phyloP scores from a whole-genome alignment of 1,140 invertebrate species.

The Harpegnathos saltator region DNA sequence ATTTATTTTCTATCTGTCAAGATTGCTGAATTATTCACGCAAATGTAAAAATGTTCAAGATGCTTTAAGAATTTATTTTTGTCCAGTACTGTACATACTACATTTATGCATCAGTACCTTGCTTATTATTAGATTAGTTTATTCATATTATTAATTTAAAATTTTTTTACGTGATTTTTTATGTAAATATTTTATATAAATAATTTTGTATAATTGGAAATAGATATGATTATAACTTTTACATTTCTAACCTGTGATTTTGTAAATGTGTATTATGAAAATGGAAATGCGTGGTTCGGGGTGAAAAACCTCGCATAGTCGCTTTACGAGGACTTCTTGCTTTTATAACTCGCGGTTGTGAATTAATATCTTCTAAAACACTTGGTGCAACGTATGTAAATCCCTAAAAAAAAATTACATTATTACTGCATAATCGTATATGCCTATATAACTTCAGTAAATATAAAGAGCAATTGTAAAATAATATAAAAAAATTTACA shows the following conservation, averaged over 20 bases:
- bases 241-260: constrained; percentile 77
- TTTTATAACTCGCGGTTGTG: constrained; percentile 88
- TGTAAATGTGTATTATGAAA: constrained; percentile 77
- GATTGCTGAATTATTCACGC: no score
- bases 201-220: neutral
- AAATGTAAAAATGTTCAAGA: no score
- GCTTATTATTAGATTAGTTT: no score
- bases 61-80: no score
- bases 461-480: no score
- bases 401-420: constrained; percentile 89
- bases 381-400: constrained; percentile 99
- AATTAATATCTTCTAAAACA: constrained; percentile 96
- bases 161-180: no score
- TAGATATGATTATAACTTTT: neutral
- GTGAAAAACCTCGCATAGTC: constrained; percentile 79
- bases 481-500: no score
- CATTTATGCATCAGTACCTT: no score
- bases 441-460: neutral
- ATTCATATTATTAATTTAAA: no score
- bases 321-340: constrained; percentile 90
- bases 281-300: constrained; percentile 76
- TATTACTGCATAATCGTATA: constrained; percentile 9
- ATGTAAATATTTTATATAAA: no score
- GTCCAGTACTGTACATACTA: no score
- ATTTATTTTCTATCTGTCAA: no score